Evolutionary conservation across 2,113 vertebrate genomes (phyloP), one percentile per base, ranked within the genome.

Genomic region (Lanius ludovicianus): DNA sequence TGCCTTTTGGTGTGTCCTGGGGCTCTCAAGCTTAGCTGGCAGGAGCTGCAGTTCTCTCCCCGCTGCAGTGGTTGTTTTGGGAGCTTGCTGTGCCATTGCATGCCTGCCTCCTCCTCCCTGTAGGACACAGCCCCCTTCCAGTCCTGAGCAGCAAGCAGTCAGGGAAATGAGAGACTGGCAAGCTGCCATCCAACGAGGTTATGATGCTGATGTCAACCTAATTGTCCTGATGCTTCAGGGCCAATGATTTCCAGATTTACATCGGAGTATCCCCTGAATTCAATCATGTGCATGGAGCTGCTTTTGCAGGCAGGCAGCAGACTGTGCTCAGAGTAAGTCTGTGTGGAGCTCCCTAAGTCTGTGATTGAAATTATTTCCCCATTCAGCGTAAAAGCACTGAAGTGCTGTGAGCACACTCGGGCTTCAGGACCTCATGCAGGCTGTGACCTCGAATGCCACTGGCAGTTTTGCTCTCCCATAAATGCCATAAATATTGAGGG

Each of bases 141-240:
- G 50, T 5, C 44, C 87, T 28, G 35, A 47, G 60, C 73, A 37
- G 59, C 74, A 42, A 42, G 47, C 11, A 25, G 35, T 2, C 41
- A 37, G 64, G 6, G 8, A 47, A 55, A 39, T 4, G 55, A 55
- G 55, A 15, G 1, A 1, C 65, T 35, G 55, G 76, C 57, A 70
- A 39, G 42, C 47, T 68, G 47, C 56, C 62, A 10, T 14, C 35
- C 31, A 7, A 14, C 1, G 0, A 52, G 65, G 50, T 1, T 1
- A 5, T 37, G 37, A 55, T 8, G 18, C 15, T 9, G 69, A 52
- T 5, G 15, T 67, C 57, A 76, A 7, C 57, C 8, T 37, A 56
- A 57, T 28, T 52, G 56, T 31, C 22, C 14, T 27, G 47, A 41
- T 12, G 23, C 25, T 73, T 64, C 1, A 0, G 47, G 52, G 23